Evolutionary conservation across 2,113 vertebrate genomes (phyloP).

Genomic region (Peromyscus maniculatus): DNA sequence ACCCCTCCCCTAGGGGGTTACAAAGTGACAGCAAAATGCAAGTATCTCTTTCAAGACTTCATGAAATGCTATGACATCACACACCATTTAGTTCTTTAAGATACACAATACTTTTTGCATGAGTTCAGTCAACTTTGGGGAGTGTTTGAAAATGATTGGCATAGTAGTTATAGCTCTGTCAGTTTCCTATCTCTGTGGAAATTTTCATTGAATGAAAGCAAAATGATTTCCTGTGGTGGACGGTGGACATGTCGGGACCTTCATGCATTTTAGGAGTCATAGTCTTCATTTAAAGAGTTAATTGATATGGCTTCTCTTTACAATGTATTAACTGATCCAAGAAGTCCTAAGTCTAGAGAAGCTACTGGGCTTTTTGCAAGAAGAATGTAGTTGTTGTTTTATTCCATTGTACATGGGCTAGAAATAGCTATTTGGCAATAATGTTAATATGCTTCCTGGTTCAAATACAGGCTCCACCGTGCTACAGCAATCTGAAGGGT

Average conservation of each 20-base stretch:
- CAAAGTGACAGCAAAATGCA: constrained; percentile 93
- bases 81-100: constrained; percentile 36
- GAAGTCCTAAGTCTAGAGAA: constrained; percentile 24
- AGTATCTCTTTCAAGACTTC: constrained; percentile 73
- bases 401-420: background rate
- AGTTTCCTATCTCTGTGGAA: constrained; percentile 21
- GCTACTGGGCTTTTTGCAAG: background rate
- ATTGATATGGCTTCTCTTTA: constrained; percentile 8
- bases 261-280: background rate
- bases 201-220: constrained; percentile 35
- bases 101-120: background rate
- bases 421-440: background rate
- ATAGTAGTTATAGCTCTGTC: background rate
- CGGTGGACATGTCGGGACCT: background rate
- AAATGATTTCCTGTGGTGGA: constrained; percentile 15
- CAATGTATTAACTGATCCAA: constrained; percentile 7
- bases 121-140: background rate
- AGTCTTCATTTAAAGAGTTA: constrained; percentile 16
- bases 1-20: constrained; percentile 91
- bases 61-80: background rate
- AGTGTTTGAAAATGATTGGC: constrained; percentile 29
- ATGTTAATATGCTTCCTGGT: background rate
- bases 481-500: background rate
- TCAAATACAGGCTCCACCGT: background rate
- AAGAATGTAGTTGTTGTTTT: background rate